phyloP scores from a whole-genome alignment of 2,797 vertebrate species.

The Esox lucius region DNA sequence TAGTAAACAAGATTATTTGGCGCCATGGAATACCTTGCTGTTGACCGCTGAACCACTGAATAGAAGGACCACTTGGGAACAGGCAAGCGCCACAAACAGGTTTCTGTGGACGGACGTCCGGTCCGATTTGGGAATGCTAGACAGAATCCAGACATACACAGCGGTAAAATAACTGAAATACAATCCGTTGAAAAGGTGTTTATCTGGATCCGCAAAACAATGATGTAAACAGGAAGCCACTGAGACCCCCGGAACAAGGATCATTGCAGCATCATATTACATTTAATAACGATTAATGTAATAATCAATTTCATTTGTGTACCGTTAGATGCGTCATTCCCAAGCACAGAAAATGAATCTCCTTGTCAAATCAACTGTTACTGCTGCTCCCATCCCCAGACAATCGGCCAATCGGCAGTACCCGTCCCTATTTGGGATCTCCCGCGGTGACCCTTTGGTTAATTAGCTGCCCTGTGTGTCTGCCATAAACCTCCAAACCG shows the following conservation, averaged over 20 bases:
- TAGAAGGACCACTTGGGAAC: slow-evolving; percentile 79
- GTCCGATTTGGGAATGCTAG: slow-evolving; percentile 80
- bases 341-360: too few relatives aligned
- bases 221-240: too few relatives aligned
- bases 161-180: too few relatives aligned
- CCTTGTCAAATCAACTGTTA: slow-evolving; percentile 45
- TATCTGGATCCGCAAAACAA: too few relatives aligned
- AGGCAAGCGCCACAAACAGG: slow-evolving; percentile 76
- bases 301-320: too few relatives aligned
- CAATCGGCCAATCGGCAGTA: too few relatives aligned
- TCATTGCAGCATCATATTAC: too few relatives aligned
- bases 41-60: slow-evolving; percentile 79
- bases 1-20: too few relatives aligned
- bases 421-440: slow-evolving; percentile 50
- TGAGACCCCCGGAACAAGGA: too few relatives aligned
- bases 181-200: too few relatives aligned
- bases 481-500: slow-evolving; percentile 72
- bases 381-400: too few relatives aligned
- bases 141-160: neutral
- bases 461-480: slow-evolving; percentile 69
- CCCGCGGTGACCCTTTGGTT: slow-evolving; percentile 64
- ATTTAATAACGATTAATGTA: too few relatives aligned
- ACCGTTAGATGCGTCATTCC: slow-evolving; percentile 26
- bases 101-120: slow-evolving; percentile 81
- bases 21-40: slow-evolving; percentile 68